Conservation (phyloP, 2,113 vertebrate species). For the Oenanthe melanoleuca region DNA sequence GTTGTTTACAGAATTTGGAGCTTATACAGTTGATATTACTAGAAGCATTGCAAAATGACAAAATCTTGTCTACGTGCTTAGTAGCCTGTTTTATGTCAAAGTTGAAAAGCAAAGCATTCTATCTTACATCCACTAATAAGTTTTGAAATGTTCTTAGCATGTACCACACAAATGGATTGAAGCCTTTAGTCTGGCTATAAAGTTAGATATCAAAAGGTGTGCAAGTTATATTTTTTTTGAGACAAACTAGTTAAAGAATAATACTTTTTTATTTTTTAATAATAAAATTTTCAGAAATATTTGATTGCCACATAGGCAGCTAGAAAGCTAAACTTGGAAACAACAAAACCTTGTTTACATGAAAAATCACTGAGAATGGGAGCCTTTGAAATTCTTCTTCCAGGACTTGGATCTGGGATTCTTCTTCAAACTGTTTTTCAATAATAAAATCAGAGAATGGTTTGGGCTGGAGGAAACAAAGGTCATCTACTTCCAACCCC, state of each 20-base stretch:
- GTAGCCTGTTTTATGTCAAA: not conserved
- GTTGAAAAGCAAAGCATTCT: not conserved
- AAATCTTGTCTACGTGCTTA: not conserved
- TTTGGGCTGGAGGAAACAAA: not conserved
- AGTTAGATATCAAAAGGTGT: not conserved
- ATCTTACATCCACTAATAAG: not conserved
- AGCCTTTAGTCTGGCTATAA: not conserved
- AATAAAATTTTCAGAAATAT: not conserved
- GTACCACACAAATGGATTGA: not conserved
- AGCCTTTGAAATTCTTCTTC: not conserved
- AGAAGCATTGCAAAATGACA: not conserved
- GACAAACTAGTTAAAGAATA: not conserved
- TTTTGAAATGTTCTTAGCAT: not conserved
- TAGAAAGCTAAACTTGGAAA: not conserved
- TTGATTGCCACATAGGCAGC: not conserved
- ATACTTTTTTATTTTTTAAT: not conserved
- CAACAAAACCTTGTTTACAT: not conserved
- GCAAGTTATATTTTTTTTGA: not conserved
- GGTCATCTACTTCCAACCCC: not conserved
- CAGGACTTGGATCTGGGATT: not conserved
- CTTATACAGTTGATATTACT: not conserved
- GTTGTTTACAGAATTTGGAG: not conserved
- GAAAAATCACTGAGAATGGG: not conserved
- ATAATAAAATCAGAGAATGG: not conserved
- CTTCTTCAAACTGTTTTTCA: not conserved